Conservation (phyloP, 2,888 invertebrate genomes). For the Trichacis sp. region DNA sequence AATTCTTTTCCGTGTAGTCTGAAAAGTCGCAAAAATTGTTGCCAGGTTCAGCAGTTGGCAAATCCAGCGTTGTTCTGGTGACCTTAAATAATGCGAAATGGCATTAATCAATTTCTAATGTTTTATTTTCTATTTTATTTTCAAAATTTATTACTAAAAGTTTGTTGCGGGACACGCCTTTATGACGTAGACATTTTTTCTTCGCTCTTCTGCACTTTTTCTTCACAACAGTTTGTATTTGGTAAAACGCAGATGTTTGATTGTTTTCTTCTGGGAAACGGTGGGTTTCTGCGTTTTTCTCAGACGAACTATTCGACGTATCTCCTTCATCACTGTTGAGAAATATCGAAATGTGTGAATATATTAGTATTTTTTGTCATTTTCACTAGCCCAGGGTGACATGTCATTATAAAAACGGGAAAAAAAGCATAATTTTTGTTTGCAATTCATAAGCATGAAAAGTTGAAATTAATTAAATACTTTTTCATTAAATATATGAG, state of each 20-base stretch:
- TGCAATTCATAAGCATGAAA: too few species aligned
- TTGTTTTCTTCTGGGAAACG: conserved; percentile 54
- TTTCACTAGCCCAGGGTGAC: too few species aligned
- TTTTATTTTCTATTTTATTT: too few species aligned
- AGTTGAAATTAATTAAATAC: too few species aligned
- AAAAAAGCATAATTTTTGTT: too few species aligned
- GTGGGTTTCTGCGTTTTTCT: conserved; percentile 65
- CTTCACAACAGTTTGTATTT: conserved; percentile 61
- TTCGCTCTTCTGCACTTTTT: conserved; percentile 54
- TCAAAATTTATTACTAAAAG: conserved; percentile 40
- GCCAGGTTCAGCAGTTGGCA: conserved; percentile 77
- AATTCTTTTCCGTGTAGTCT: conserved; percentile 74
- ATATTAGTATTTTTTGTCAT: too few species aligned
- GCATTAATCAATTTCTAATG: too few species aligned
- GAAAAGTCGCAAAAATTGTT: conserved; percentile 71
- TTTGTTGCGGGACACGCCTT: conserved; percentile 45
- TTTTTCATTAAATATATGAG: too few species aligned
- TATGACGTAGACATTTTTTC: conserved; percentile 12
- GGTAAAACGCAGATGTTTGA: too few species aligned
- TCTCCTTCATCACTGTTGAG: conserved; percentile 81
- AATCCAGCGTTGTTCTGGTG: conserved; percentile 69
- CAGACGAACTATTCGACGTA: conserved; percentile 80
- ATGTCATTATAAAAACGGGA: too few species aligned
- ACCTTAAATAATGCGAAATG: conserved; percentile 1
- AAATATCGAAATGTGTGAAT: too few species aligned